A percentile compares a stretch with the other conserved stretches of the same genome.
Evolutionary conservation across 2,888 invertebrate species (phyloP).

Genomic region (Nemotelus pantherinus): DNA sequence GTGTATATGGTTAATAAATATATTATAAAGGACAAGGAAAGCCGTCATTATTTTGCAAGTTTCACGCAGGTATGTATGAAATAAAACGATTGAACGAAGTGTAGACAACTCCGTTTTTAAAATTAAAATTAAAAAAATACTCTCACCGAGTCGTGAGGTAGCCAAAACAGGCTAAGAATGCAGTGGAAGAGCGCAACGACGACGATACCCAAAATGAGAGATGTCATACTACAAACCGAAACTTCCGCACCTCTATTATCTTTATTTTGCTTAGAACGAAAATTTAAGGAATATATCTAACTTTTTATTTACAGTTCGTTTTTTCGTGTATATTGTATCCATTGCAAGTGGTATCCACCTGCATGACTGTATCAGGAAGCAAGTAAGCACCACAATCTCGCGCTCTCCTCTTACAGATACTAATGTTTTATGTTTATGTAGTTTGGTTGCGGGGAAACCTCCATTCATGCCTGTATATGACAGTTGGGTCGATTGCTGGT

Average conservation of each 20-base stretch:
- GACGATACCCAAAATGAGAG: too few species aligned
- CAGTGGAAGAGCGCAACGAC: too few species aligned
- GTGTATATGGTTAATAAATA: conserved; percentile 84
- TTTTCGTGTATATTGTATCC: conserved; percentile 91
- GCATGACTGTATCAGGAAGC: conserved; percentile 87
- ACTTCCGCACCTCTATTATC: too few species aligned
- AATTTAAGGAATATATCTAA: too few species aligned
- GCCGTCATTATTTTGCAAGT: conserved; percentile 69
- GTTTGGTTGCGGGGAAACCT: conserved; percentile 82
- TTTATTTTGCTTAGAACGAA: too few species aligned
- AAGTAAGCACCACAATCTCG: conserved; percentile 65
- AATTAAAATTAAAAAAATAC: too few species aligned
- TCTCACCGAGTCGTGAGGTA: too few species aligned
- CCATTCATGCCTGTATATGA: conserved; percentile 85
- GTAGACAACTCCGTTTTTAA: neutral
- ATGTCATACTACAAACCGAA: too few species aligned
- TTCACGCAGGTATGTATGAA: conserved; percentile 58
- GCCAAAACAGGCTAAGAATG: too few species aligned
- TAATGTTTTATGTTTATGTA: conserved; percentile 56
- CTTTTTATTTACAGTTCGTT: conserved; percentile 69
- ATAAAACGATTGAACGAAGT: conserved; percentile 32
- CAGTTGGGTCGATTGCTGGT: conserved; percentile 86
- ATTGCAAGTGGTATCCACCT: conserved; percentile 88
- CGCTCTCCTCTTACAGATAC: neutral
- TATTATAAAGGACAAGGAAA: conserved; percentile 77